phyloP scores from a whole-genome alignment of 2,888 invertebrate species.

The Crepidodera aurea region DNA sequence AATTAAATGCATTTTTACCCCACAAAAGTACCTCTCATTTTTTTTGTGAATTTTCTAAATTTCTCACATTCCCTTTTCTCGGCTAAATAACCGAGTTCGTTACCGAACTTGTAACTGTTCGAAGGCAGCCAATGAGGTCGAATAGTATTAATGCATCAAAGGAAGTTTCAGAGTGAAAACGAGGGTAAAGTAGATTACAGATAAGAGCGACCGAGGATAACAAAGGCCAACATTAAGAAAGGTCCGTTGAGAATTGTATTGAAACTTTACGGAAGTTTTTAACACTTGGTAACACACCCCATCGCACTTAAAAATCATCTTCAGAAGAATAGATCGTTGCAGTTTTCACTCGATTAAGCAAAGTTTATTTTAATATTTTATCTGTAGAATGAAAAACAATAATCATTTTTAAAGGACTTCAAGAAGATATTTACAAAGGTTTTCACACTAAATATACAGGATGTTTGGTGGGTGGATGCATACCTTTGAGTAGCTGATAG shows the following conservation, averaged over 20 bases:
- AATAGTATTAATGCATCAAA: constrained; percentile 37
- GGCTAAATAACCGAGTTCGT: constrained; percentile 2
- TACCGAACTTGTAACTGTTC: constrained; percentile 28
- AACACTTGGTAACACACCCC: constrained; percentile 27
- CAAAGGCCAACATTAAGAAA: constrained; percentile 36
- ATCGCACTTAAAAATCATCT: constrained; percentile 9
- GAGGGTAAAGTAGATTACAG: constrained; percentile 38
- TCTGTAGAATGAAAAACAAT: too few relatives aligned
- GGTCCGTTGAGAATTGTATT: constrained; percentile 37
- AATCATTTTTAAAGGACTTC: too few relatives aligned
- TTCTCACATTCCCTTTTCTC: not conserved
- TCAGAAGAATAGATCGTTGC: not conserved
- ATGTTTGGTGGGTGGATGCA: too few relatives aligned
- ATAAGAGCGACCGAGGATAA: constrained; percentile 38
- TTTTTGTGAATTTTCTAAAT: not conserved
- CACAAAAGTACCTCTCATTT: too few relatives aligned
- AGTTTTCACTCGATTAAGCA: not conserved
- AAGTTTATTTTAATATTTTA: not conserved
- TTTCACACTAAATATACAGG: too few relatives aligned
- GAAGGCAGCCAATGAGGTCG: constrained; percentile 34
- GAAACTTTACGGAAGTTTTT: constrained; percentile 36
- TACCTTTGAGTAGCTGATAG: too few relatives aligned
- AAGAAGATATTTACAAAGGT: too few relatives aligned
- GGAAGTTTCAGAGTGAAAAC: constrained; percentile 33
- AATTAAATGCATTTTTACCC: too few relatives aligned